These are phyloP conservation scores for Sesamia nonagrioides DNA, from an alignment of 1,140 invertebrate species.

Conservation along the genomic window DNA sequence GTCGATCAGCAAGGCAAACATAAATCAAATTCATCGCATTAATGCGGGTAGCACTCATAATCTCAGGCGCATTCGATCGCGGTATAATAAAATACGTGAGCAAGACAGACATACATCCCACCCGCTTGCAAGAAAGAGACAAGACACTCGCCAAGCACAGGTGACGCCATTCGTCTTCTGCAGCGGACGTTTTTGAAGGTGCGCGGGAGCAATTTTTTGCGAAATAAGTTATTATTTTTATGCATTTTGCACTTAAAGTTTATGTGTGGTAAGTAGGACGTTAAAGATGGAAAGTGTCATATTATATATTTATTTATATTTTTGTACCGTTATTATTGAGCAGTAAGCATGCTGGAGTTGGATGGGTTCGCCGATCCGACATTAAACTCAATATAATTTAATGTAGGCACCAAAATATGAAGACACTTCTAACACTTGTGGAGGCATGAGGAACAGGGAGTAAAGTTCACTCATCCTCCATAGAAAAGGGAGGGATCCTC, in stretches of 20 bases:
- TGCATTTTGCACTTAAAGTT: neutral
- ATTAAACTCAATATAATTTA: no score
- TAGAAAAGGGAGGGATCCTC: no score
- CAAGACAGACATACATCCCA: slow-evolving; percentile 43
- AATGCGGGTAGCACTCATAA: slow-evolving; percentile 63
- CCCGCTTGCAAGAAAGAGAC: slow-evolving; percentile 30
- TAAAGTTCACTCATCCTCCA: no score
- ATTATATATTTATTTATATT: neutral
- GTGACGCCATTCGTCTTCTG: slow-evolving; percentile 61
- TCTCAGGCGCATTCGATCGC: slow-evolving; percentile 49
- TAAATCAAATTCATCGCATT: slow-evolving; percentile 63
- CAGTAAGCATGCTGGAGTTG: no score
- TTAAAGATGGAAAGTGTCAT: neutral
- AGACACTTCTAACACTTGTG: no score
- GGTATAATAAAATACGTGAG: slow-evolving; percentile 59
- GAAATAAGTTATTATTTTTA: slow-evolving; percentile 30
- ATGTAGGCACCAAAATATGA: no score
- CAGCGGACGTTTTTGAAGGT: slow-evolving; percentile 24
- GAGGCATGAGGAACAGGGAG: no score
- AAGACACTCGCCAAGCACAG: slow-evolving; percentile 53
- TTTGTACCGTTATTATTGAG: no score
- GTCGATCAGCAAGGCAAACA: slow-evolving; percentile 53
- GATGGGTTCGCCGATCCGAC: no score
- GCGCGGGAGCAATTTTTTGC: slow-evolving; percentile 14
- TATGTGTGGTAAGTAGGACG: neutral